A percentile compares a stretch with the other conserved stretches of the same genome.
Evolutionary conservation across 1,140 invertebrate species (phyloP).

Genomic region (Aphidius gifuensis): DNA sequence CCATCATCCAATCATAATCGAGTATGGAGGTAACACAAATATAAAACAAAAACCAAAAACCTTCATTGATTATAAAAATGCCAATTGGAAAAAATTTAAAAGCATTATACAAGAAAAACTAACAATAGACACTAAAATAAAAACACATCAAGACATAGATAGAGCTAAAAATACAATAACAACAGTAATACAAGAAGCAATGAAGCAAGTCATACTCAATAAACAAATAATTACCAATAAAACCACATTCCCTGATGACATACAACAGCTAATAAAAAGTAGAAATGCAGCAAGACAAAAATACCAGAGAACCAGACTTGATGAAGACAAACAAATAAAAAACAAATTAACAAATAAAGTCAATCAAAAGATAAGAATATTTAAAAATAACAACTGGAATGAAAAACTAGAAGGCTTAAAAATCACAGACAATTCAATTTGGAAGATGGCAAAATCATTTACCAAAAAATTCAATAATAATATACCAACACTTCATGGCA

Average conservation of each 20-base stretch:
- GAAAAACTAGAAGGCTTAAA: constrained; percentile 24
- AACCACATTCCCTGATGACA: constrained; percentile 12
- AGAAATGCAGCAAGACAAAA: constrained; percentile 23
- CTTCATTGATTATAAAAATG: constrained; percentile 22
- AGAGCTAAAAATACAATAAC: too few relatives aligned
- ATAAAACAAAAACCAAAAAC: constrained; percentile 4
- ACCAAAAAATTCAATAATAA: constrained; percentile 13
- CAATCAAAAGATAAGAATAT: constrained; percentile 20
- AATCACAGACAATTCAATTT: constrained; percentile 24
- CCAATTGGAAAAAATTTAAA: constrained; percentile 25
- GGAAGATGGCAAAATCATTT: constrained; percentile 26
- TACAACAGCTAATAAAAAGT: constrained; percentile 20
- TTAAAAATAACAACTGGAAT: constrained; percentile 24
- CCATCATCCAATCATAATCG: constrained; percentile 20
- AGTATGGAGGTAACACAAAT: background rate
- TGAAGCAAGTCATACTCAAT: background rate
- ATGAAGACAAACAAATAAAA: background rate
- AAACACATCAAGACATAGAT: constrained; percentile 2
- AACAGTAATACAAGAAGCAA: constrained; percentile 13
- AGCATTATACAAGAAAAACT: constrained; percentile 17
- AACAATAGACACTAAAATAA: constrained; percentile 5
- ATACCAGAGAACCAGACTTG: constrained; percentile 19
- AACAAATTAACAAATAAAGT: constrained; percentile 22
- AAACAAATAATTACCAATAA: background rate
- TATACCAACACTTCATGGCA: constrained; percentile 14